These are phyloP conservation scores for Ictalurus punctatus DNA, from an alignment of 2,113 vertebrate genomes.

Conservation along the genomic window DNA sequence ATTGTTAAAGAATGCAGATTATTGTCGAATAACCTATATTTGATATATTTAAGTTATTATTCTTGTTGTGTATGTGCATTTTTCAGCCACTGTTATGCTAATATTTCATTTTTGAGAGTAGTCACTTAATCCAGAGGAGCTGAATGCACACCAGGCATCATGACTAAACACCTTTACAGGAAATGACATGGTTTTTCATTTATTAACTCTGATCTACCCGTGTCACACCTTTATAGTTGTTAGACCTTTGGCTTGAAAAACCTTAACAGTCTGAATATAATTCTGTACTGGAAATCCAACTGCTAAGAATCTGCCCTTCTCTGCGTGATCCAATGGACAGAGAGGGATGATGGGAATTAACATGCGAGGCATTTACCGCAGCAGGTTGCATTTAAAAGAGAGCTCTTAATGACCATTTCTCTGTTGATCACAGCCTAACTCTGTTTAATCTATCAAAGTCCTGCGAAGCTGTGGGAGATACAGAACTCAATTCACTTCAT, in stretches of 20 bases:
- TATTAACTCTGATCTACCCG: background rate
- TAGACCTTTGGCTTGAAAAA: background rate
- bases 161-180: background rate
- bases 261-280: constrained; percentile 49
- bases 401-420: constrained; percentile 59
- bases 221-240: background rate
- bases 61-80: background rate
- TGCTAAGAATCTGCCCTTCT: constrained; percentile 47
- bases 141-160: background rate
- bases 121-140: background rate
- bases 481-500: constrained; percentile 50
- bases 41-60: background rate
- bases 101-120: background rate
- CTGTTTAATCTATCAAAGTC: constrained; percentile 66
- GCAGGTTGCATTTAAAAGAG: constrained; percentile 53
- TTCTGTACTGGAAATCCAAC: constrained; percentile 44
- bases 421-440: constrained; percentile 61
- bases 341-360: constrained; percentile 57
- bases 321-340: constrained; percentile 36
- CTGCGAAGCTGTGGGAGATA: constrained; percentile 49
- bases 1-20: background rate
- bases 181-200: background rate
- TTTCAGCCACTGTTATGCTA: background rate
- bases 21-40: background rate
- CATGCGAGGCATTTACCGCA: constrained; percentile 59